Percentiles rank a stretch among this genome's conserved stretches.
These are phyloP conservation scores for Piliocolobus tephrosceles DNA, from an alignment of 2,113 vertebrate genomes.

Conservation along the genomic window DNA sequence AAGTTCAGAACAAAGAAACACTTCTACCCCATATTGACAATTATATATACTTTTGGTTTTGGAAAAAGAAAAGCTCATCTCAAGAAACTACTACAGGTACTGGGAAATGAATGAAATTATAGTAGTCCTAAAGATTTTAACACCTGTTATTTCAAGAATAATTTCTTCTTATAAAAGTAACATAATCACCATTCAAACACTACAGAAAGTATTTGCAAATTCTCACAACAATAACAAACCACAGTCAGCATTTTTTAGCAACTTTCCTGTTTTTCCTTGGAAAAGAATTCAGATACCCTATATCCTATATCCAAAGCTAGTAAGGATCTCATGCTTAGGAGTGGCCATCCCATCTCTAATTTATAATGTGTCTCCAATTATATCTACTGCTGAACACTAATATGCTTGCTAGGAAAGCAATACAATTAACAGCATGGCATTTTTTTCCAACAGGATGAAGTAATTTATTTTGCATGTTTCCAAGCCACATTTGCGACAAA, in stretches of 20 bases:
- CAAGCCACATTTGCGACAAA: constrained; percentile 29
- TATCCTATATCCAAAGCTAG: not conserved
- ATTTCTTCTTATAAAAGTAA: not conserved
- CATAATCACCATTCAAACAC: not conserved
- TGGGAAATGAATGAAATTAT: not conserved
- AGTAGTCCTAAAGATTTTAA: not conserved
- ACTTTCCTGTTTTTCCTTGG: not conserved
- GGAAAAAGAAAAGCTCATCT: not conserved
- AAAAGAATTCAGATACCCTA: constrained; percentile 2
- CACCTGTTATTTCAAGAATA: not conserved
- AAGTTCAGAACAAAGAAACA: constrained; percentile 30
- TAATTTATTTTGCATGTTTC: not conserved
- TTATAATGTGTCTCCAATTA: constrained; percentile 55
- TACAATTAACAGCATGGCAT: constrained; percentile 60
- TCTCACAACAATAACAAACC: not conserved
- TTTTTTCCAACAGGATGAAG: constrained; percentile 47
- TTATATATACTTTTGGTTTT: not conserved
- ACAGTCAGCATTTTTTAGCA: not conserved
- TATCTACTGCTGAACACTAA: constrained; percentile 26
- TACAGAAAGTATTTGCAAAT: not conserved
- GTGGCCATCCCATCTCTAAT: constrained; percentile 38
- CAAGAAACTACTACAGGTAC: not conserved
- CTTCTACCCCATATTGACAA: not conserved
- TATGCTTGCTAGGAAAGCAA: constrained; percentile 59
- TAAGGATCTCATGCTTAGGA: not conserved